Evolutionary conservation across 92 coral and sea anemone genomes (phyloP), one percentile per base, ranked within the genome.

Genomic region (Epizoanthus illoricatus): DNA sequence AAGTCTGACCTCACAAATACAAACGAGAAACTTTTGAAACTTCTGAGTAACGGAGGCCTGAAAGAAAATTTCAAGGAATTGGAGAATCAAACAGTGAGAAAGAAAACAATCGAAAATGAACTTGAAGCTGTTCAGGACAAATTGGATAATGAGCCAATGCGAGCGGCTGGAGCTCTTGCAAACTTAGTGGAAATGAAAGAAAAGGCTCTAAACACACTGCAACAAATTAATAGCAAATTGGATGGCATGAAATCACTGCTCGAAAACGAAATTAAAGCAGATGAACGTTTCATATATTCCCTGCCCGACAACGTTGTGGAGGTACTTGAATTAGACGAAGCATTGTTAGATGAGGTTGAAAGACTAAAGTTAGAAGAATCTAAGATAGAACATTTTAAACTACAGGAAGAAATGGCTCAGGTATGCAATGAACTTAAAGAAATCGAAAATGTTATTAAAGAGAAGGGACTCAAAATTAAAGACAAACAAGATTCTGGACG

Each of bases 81-180:
- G 24, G 91, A 92, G 57, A 81, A 85, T 43, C 21, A 65, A 71
- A 78, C 85, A 13, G 72, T 72, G 61, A 28, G 71, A 55, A 90
- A 81, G 85, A 81, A 78, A 18, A 85, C 73, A 42, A 67, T 93
- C 4, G 92, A 93, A 43, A 64, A 81, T 6, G 81, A 84, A 71
- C 39, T 88, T 15, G 87, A 81, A 70, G 40, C 54, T 65, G 36
- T 73, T 20, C 87, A 86, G 49, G 90, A 85, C 45, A 47, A 85
- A 33, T 87, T 93, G 10, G 87, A 88, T 24, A 68, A 81, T 17
- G 97, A 88, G 59, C 81, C 94, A 40, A 20, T 58, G 7, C 81
- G 94, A 21, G 86, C 92, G 8, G 90, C 92, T n/a, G 75, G 73
- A 18, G 73, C 66, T 3, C 59, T 93, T 24, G 67, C 58, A 36